Evolutionary conservation across 1,140 invertebrate species (phyloP), one percentile per base, ranked within the genome.

Genomic region (Drosophila ficusphila): DNA sequence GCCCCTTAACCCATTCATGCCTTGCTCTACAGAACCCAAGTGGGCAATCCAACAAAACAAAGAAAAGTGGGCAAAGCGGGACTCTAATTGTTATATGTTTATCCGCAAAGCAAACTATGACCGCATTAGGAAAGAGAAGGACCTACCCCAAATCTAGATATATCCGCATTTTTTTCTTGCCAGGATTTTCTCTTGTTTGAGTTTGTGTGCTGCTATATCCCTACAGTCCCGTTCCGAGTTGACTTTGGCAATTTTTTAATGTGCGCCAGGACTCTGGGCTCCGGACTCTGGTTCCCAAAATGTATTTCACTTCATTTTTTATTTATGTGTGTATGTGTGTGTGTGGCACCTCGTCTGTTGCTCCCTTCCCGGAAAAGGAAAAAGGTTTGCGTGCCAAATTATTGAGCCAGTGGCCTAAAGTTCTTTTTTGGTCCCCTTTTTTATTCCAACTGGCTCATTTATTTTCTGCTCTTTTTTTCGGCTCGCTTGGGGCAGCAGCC

Each of bases 351-450:
- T 33, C 9, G 11, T 12, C 27, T 4, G 25, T 19, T 9, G 42
- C 36, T 21, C 54, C 62, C 54, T 49, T 38, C 21, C 18, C 8
- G 25, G 3, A 7, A 8, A 12, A 2, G 47, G 6, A 73, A 85
- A 86, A 81, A 85, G 76, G 81, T 85, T 85, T 88, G 81, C 81
- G 81, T 86, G 81, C 81, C 81, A 86, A 86, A 86, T 74, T 77
- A 82, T 88, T 86, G 81, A 88, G 81, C 81, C 82, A 88, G 68
- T 86, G 81, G 81, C 82, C 68, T 58, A 86, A 88, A 86, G 61
- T 64, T 65, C 41, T 21, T 36, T 57, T 44, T 25, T 44, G 29
- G 29, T 16, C 33, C 33, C 19, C 19, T 36, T 53, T 53, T 47
- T n/a, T 47, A 54, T 48, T 52, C 44, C 42, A 73, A 29, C 47